Base-by-base conservation (phyloP, 2,797 vertebrate genomes). In the Sebastes hopkinsi region DNA sequence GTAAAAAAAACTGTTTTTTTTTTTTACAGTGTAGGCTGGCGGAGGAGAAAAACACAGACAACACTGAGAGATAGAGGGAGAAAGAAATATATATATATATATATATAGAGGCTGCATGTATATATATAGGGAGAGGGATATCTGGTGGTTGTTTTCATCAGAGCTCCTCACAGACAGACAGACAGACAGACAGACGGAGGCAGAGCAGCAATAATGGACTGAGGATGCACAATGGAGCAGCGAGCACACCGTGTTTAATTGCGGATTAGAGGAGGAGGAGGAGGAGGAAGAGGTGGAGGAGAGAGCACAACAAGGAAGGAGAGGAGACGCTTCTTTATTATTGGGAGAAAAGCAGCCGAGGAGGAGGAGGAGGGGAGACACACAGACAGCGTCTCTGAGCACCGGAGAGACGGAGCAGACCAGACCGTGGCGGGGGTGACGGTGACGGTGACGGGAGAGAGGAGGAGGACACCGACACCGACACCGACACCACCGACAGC, bases 151-250 rank as follows among this genome's bases (percentile, higher is more conserved):
- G 87, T 84, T 91, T 87, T 89, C 68, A 71, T 68, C 81, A 12
- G 72, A 4, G 67, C 64, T 42, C 18, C 60, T 1, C 69, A 6
- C 60, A 42, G 71, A 42, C 2, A 38, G 36, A 42, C 2, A 38
- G 36, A 38, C 29, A 29, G 29, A 36, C 36, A 38, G 36, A 38
- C 36, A 38, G 18, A 84, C 68, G 23, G 77, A 82, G 72, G 69
- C 56, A 67, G 72, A 61, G 77, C 79, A 22, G 65, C 32, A 12
- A 65, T 38, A 55, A 72, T 23, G 85, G 81, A 29, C 85, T 30
- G 86, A 83, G 85, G 91, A 89, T 67, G 92, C 95, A 95, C 95
- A 96, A 95, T 94, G 88, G 94, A 92, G 87, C 87, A 83, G 80
- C 92, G 76, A 89, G 79, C 90, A 71, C 91, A 86, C 90, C 88